A percentile compares a stretch with the other conserved stretches of the same genome.
Conservation (phyloP, 2,113 vertebrate genomes). For the Puffinus mauretanicus region DNA sequence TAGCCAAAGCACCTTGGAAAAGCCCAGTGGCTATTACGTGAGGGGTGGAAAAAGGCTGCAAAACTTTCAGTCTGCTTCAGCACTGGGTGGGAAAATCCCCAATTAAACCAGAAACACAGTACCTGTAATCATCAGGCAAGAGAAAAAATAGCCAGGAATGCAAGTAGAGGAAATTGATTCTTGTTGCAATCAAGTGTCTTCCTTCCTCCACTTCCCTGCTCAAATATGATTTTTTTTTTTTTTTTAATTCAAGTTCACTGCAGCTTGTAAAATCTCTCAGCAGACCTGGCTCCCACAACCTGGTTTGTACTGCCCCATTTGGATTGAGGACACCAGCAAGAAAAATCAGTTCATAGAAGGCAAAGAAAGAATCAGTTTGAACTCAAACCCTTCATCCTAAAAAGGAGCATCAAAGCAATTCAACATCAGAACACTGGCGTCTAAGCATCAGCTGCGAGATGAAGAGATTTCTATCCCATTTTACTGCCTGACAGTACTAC, state of each 20-base stretch:
- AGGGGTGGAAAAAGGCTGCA: background rate
- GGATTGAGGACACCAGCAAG: background rate
- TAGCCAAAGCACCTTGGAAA: background rate
- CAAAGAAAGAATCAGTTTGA: background rate
- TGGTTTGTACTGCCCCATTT: background rate
- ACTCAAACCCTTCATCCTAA: background rate
- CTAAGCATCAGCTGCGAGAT: background rate
- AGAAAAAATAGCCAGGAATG: background rate
- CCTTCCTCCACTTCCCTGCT: background rate
- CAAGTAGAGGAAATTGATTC: slow-evolving; percentile 1
- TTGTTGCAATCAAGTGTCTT: background rate
- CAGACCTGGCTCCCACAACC: background rate
- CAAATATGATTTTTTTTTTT: background rate
- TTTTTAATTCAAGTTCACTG: background rate
- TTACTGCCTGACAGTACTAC: background rate
- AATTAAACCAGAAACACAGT: background rate
- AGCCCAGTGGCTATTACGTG: background rate
- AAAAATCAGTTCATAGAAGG: background rate
- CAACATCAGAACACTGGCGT: background rate
- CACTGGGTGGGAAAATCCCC: background rate
- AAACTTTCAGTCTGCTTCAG: background rate
- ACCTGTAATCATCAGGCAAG: background rate
- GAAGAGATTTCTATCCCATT: background rate
- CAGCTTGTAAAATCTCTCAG: background rate
- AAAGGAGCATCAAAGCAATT: background rate